Conservation (phyloP, 2,888 invertebrate genomes). For the Chloroclysta siterata region DNA sequence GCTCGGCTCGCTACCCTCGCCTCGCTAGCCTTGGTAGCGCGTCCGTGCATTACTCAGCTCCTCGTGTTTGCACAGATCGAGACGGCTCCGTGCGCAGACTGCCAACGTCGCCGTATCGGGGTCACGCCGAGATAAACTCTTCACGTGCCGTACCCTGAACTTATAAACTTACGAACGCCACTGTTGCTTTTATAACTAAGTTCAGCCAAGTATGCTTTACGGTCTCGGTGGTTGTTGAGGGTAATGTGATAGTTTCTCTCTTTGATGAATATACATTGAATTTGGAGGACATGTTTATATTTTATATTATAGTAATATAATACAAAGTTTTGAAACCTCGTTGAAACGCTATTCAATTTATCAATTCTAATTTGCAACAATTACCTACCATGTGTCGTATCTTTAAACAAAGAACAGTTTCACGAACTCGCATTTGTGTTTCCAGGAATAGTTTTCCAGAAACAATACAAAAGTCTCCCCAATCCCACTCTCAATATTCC, state of each 20-base stretch:
- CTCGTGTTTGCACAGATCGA: slow-evolving; percentile 79
- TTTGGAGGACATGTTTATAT: slow-evolving; percentile 13
- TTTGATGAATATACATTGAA: slow-evolving; percentile 15
- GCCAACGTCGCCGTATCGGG: slow-evolving; percentile 66
- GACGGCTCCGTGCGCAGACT: slow-evolving; percentile 73
- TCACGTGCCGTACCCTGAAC: slow-evolving; percentile 61
- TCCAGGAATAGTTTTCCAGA: slow-evolving; percentile 12
- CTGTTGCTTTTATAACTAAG: slow-evolving; percentile 57
- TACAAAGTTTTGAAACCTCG: no score
- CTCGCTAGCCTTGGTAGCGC: slow-evolving; percentile 68
- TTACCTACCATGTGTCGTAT: no score
- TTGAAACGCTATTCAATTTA: no score
- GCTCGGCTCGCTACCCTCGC: slow-evolving; percentile 44
- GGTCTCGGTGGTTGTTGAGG: slow-evolving; percentile 44
- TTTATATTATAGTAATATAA: no score
- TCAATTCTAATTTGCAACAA: no score
- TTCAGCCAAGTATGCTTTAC: slow-evolving; percentile 51
- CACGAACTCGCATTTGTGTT: slow-evolving; percentile 2
- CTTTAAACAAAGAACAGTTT: not conserved
- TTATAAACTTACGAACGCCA: slow-evolving; percentile 63
- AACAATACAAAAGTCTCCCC: slow-evolving; percentile 10
- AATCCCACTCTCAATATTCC: slow-evolving; percentile 11
- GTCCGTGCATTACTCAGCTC: slow-evolving; percentile 77
- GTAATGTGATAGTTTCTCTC: slow-evolving; percentile 47
- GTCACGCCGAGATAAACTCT: slow-evolving; percentile 73